A percentile compares a stretch with the other conserved stretches of the same genome.
Conservation (phyloP, 2,797 vertebrate species). For the Premnoplex brunnescens region DNA sequence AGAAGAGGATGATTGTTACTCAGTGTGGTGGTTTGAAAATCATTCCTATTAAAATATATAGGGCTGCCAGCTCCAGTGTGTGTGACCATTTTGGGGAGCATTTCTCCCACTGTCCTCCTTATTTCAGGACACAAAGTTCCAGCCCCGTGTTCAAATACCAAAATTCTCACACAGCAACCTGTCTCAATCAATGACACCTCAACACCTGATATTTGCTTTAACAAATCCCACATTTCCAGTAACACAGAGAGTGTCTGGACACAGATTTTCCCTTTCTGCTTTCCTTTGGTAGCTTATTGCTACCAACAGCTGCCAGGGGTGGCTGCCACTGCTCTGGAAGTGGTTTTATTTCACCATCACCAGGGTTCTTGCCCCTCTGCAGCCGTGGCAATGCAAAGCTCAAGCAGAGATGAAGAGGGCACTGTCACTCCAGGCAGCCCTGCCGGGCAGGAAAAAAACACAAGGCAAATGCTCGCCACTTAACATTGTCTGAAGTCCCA, state of each 20-base stretch:
- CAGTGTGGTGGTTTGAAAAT: neutral
- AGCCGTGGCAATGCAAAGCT: neutral
- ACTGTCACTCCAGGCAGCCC: neutral
- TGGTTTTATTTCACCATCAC: neutral
- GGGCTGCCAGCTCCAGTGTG: neutral
- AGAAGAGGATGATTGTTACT: neutral
- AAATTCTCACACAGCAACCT: neutral
- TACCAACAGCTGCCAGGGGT: neutral
- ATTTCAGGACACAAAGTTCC: neutral
- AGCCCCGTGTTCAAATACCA: neutral
- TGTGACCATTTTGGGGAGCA: neutral
- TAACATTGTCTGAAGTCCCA: constrained; percentile 57
- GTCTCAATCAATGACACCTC: neutral
- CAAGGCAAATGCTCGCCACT: constrained; percentile 7
- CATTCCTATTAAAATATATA: neutral
- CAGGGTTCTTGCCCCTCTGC: neutral
- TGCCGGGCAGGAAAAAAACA: neutral
- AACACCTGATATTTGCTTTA: neutral
- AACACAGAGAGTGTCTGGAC: neutral
- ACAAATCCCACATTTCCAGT: neutral
- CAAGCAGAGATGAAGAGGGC: neutral
- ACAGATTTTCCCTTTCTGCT: neutral
- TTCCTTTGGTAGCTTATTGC: neutral
- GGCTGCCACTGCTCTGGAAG: neutral
- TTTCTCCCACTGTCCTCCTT: neutral